Evolutionary conservation across 1,140 invertebrate genomes (phyloP).

Genomic region (Uloborus diversus): DNA sequence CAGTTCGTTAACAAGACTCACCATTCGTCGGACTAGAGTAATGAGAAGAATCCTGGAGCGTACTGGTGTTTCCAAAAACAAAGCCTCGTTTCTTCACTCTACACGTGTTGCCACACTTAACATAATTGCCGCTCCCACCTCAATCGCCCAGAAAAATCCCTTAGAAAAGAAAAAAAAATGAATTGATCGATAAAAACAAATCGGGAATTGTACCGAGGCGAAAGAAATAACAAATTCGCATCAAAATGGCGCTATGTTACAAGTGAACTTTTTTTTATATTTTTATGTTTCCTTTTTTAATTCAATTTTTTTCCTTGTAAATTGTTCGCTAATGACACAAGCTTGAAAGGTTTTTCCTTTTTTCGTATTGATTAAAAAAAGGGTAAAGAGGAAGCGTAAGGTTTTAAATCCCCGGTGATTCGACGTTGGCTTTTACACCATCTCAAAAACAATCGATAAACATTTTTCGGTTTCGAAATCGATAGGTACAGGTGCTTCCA

Average conservation of each 20-base stretch:
- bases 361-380: slow-evolving; percentile 9
- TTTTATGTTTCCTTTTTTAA: background rate
- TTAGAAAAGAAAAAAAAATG: background rate
- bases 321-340: slow-evolving; percentile 30
- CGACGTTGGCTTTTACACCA: background rate
- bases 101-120: slow-evolving; percentile 36
- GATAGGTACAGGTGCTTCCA: no score
- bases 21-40: background rate
- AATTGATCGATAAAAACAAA: slow-evolving; percentile 23
- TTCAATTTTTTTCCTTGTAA: background rate
- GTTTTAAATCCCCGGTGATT: background rate
- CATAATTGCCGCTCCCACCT: slow-evolving; percentile 32
- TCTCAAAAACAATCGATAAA: no score
- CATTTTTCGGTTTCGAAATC: no score
- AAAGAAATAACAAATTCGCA: slow-evolving; percentile 17
- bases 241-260: slow-evolving; percentile 31
- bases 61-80: background rate
- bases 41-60: slow-evolving; percentile 1
- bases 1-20: slow-evolving; percentile 17
- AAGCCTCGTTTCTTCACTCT: background rate
- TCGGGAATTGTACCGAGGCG: background rate
- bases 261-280: slow-evolving; percentile 1
- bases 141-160: slow-evolving; percentile 11
- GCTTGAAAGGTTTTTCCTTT: slow-evolving; percentile 11
- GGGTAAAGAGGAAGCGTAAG: background rate